Conservation (phyloP, 2,888 invertebrate species). For the Drosophila meridionalis region DNA sequence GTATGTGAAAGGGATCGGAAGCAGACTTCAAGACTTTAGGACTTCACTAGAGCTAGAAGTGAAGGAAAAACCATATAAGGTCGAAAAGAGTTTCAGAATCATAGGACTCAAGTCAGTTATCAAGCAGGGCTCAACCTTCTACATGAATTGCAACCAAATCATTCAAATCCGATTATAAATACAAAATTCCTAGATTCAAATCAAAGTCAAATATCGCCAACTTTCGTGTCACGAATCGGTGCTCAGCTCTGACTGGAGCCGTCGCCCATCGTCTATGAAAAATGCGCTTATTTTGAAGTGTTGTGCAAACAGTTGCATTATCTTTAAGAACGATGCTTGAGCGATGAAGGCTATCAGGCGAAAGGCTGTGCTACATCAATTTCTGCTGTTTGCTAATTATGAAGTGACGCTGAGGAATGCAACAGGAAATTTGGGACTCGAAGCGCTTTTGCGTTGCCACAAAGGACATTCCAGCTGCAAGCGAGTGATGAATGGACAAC, state of each 20-base stretch:
- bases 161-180: no score
- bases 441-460: neutral
- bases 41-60: no score
- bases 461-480: constrained; percentile 30
- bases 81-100: no score
- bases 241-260: neutral
- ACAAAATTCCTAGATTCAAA: no score
- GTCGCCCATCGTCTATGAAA: constrained; percentile 18
- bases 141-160: no score
- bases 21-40: no score
- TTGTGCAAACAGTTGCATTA: constrained; percentile 70
- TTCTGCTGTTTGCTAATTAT: constrained; percentile 57
- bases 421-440: constrained; percentile 9
- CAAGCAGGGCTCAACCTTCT: no score
- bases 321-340: constrained; percentile 49
- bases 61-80: no score
- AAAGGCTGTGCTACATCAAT: constrained; percentile 16
- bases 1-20: no score
- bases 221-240: constrained; percentile 4
- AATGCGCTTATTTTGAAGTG: constrained; percentile 59
- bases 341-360: constrained; percentile 27
- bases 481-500: constrained; percentile 48
- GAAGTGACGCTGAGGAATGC: constrained; percentile 23
- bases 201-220: neutral
- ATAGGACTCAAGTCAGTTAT: no score